Percentiles rank a stretch among this genome's conserved stretches.
Conservation (phyloP, 2,797 vertebrate species). For the Limnodromus scolopaceus region DNA sequence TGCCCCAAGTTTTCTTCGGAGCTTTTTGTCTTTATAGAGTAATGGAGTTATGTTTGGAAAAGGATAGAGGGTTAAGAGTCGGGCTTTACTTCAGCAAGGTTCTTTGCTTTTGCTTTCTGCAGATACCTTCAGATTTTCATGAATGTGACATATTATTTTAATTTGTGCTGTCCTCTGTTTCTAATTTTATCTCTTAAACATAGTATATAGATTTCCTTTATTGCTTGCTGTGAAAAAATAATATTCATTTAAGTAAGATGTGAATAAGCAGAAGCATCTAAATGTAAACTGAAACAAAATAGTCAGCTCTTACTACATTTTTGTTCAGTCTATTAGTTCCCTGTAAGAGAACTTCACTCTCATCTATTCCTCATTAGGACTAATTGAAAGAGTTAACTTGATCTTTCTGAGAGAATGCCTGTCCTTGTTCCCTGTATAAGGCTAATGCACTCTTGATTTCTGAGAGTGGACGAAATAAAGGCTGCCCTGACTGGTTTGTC, state of each 20-base stretch:
- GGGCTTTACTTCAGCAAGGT: background rate
- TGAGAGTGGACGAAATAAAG: background rate
- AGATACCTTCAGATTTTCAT: background rate
- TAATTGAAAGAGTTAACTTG: background rate
- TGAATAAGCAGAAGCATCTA: background rate
- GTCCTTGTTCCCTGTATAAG: background rate
- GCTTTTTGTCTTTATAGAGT: background rate
- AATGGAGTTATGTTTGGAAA: background rate
- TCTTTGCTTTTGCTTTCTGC: background rate
- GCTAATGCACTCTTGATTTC: background rate
- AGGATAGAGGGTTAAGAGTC: background rate
- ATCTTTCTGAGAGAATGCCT: background rate
- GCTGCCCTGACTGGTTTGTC: background rate
- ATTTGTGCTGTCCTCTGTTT: background rate
- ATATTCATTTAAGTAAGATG: slow-evolving; percentile 5
- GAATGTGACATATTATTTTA: slow-evolving; percentile 5
- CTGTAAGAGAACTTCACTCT: background rate
- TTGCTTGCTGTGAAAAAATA: background rate
- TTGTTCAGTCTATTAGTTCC: background rate
- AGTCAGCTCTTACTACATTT: background rate
- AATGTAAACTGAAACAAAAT: background rate
- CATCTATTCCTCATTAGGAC: background rate
- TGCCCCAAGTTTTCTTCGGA: background rate
- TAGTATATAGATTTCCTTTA: slow-evolving; percentile 35
- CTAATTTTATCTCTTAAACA: slow-evolving; percentile 10